Percentiles rank a stretch among this genome's conserved stretches.
Evolutionary conservation across 2,797 vertebrate genomes (phyloP).

Genomic region (Rousettus madagascariensis): DNA sequence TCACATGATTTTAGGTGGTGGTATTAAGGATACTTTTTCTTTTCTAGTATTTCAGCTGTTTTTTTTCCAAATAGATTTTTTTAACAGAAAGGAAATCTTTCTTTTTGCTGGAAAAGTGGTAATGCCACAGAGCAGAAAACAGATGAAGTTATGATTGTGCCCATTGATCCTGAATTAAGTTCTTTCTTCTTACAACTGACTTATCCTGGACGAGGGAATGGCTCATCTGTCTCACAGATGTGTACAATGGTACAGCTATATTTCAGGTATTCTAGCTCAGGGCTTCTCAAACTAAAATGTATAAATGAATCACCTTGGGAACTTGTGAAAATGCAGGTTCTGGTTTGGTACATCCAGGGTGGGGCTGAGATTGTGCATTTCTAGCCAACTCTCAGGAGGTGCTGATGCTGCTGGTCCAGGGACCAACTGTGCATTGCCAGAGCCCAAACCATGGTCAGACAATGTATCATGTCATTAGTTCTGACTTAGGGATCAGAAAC

Average conservation of each 20-base stretch:
- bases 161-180: not conserved
- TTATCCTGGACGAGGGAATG: not conserved
- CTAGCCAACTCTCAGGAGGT: not conserved
- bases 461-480: not conserved
- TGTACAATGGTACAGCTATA: rapidly evolving
- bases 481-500: not conserved
- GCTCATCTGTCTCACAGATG: not conserved
- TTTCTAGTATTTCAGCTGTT: not conserved
- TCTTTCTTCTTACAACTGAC: not conserved
- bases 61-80: not conserved
- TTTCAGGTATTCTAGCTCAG: not conserved
- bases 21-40: not conserved
- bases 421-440: not conserved
- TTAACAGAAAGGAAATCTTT: not conserved
- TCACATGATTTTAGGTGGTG: not conserved
- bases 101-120: not conserved
- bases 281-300: not conserved
- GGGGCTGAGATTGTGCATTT: not conserved
- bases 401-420: too few relatives aligned
- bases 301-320: rapidly evolving
- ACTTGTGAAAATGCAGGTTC: not conserved
- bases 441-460: not conserved
- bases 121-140: not conserved
- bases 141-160: not conserved
- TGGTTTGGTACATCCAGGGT: not conserved